These are phyloP conservation scores for Drosophila sordidula DNA, from an alignment of 2,888 invertebrate species.

Conservation along the genomic window DNA sequence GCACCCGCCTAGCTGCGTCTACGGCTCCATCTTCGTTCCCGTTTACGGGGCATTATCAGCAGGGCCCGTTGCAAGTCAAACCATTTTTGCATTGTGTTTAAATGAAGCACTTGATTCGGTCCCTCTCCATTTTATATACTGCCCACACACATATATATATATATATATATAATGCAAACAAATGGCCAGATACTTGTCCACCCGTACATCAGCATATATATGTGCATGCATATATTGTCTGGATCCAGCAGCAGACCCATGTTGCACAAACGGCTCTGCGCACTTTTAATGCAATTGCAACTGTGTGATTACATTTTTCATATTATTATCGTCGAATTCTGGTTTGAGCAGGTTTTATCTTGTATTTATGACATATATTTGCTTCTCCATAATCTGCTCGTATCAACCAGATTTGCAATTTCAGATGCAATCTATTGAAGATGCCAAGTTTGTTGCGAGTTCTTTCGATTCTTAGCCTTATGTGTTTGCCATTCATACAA, in stretches of 20 bases:
- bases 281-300: conserved; percentile 12
- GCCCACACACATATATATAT: too few species aligned
- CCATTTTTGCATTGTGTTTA: conserved; percentile 53
- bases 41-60: conserved; percentile 35
- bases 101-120: conserved; percentile 40
- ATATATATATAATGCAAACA: too few species aligned
- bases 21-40: conserved; percentile 16
- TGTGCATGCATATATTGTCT: conserved; percentile 1
- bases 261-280: conserved; percentile 13
- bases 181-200: too few species aligned
- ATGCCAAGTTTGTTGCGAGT: too few species aligned
- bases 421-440: conserved; percentile 7
- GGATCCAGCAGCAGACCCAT: conserved; percentile 15
- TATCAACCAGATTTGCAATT: conserved; percentile 17
- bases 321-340: conserved; percentile 14
- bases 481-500: too few species aligned
- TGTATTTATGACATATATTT: conserved; percentile 15
- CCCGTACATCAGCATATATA: neutral
- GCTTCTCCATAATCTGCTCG: conserved; percentile 1
- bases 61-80: conserved; percentile 26
- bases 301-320: conserved; percentile 8
- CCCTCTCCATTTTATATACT: conserved; percentile 1
- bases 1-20: conserved; percentile 32
- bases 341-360: conserved; percentile 33
- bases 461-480: too few species aligned